Base-by-base conservation (phyloP, 1,140 invertebrate genomes). In the Neodiprion pinetum region DNA sequence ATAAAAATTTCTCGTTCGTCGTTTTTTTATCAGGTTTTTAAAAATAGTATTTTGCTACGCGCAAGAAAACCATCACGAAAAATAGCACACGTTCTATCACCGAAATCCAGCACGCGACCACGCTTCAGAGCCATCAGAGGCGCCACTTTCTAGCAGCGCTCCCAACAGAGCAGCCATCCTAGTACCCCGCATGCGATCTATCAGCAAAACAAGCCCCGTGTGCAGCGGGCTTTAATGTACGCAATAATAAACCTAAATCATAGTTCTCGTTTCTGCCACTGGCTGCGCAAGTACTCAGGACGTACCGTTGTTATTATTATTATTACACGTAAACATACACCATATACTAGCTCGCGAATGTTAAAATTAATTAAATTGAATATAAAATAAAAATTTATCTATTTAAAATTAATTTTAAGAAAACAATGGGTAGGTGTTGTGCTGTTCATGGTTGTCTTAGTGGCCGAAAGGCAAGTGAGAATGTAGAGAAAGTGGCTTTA, bases 351-450 rank as follows among this genome's bases (percentile, higher is more conserved):
- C 17, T 17, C 17, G 17, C 17, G 17, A 17, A 17, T 17, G 17
- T 17, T 17, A 70, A 28, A 47, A 70, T 47, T 7, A 47, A 70
- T 70, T 70, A 12, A 70, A 48, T 70, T 70, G 48, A 70, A 70
- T 70, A 70, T 70, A 70, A 28, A 70, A 70, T 28, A 70, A 47
- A 14, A 70, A 70, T 70, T 70, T 47, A 47, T 70, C 40, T 70
- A 21, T 21, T 23, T 70, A 28, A 11, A 70, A 69, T 69, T 14
- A 69, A 14, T 69, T 21, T 14, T 69, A 14, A 21, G n/a, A 47
- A 70, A 70, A 70, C 17, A 70, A 70, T 70, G 40, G 69, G 40
- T 47, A 70, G 12, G 69, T 70, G 69, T 70, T 70, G 69, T 70
- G 69, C 69, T 14, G 40, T 70, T 70, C 7, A 70, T 70, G 69